Percentiles rank a stretch among this genome's conserved stretches.
These are phyloP conservation scores for Melitaea cinxia DNA, from an alignment of 1,140 invertebrate genomes.

Conservation along the genomic window DNA sequence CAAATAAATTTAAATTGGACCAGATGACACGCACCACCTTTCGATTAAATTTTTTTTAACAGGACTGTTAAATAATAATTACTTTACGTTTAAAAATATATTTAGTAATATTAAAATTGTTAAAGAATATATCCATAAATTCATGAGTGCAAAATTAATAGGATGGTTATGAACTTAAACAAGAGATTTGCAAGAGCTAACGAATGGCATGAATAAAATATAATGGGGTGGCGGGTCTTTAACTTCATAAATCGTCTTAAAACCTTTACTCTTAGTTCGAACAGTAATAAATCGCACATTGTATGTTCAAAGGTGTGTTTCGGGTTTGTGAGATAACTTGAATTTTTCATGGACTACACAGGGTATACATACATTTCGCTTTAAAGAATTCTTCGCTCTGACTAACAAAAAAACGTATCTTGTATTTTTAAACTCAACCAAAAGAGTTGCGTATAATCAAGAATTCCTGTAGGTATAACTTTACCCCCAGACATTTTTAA, in stretches of 20 bases:
- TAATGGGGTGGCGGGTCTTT: slow-evolving; percentile 26
- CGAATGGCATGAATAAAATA: slow-evolving; percentile 36
- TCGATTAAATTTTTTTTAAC: too few species aligned
- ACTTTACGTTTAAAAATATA: too few species aligned
- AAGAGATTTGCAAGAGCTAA: slow-evolving; percentile 23
- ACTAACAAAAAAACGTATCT: slow-evolving; percentile 26
- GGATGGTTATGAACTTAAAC: slow-evolving; percentile 5
- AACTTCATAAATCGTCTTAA: slow-evolving; percentile 24
- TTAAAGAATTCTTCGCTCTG: slow-evolving; percentile 6
- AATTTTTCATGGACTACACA: slow-evolving; percentile 71
- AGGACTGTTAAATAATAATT: too few species aligned
- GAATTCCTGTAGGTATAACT: background rate
- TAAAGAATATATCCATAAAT: slow-evolving; percentile 3
- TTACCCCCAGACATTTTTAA: background rate
- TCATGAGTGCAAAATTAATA: slow-evolving; percentile 5
- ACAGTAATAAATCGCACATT: slow-evolving; percentile 30
- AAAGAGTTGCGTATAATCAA: background rate
- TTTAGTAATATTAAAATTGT: too few species aligned
- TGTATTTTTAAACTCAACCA: slow-evolving; percentile 17
- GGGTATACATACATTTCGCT: slow-evolving; percentile 25
- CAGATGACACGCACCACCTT: too few species aligned
- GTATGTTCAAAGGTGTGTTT: slow-evolving; percentile 30
- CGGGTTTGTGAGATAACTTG: slow-evolving; percentile 53
- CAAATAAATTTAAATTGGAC: too few species aligned
- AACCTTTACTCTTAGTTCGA: slow-evolving; percentile 24